Evolutionary conservation across 2,888 invertebrate species (phyloP), one percentile per base, ranked within the genome.

Genomic region (Archaeoteleia sp.): DNA sequence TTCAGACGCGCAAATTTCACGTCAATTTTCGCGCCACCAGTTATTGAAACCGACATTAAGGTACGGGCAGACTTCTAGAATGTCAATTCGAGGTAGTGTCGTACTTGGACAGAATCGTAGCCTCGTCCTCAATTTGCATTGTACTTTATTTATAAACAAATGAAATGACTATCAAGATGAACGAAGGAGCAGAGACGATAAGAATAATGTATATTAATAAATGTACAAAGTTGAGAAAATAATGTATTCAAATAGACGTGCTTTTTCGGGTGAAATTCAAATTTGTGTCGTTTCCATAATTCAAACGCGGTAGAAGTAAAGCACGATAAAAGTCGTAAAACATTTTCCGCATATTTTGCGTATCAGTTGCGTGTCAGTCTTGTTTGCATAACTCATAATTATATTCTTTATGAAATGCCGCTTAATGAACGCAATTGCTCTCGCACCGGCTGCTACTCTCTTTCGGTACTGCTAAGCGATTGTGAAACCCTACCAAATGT

Each of bases 321-420:
- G 54, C 55, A 46, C 42, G 60, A 60, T 54, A 66, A 61, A 61
- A 66, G 66, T 49, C 48, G 32, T 60, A 57, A 61, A 65, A 46
- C 60, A 55, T 55, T 61, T 60, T 40, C 48, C 51, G 68, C 62
- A 54, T 48, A 60, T 63, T 63, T 63, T 17, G 51, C 60, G 55
- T 63, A 51, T 63, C 60, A n/a, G n/a, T n/a, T n/a, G n/a, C n/a
- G 63, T 67, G 51, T 53, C 53, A 39, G 54, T 14, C 53, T 57
- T 60, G 69, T 65, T 70, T 70, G 62, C 62, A 63, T 70, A 63
- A 67, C 62, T 70, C 66, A 54, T 67, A 60, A 67, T 70, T 66
- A 67, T 62, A 62, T 63, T 70, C 70, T 70, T 62, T 46, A 67
- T 67, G 70, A 70, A 70, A 62, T 45, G 62, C 53, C 45, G 66